phyloP scores from a whole-genome alignment of 2,797 vertebrate species.

The Rhinatrema bivittatum region DNA sequence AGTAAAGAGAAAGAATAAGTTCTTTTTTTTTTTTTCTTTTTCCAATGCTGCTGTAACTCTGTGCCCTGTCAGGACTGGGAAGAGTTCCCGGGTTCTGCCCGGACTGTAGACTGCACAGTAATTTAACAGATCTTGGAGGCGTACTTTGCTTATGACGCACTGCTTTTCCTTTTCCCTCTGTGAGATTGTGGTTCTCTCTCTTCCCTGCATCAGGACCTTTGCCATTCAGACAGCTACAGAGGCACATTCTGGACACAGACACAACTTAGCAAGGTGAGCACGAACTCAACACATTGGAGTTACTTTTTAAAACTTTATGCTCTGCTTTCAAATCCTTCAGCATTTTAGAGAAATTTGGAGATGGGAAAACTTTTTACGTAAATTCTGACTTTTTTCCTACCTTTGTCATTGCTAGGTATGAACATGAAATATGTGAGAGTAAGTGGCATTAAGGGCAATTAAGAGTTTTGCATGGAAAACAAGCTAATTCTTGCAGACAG shows the following conservation, averaged over 20 bases:
- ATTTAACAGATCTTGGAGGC: conserved; percentile 58
- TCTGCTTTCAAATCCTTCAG: conserved; percentile 19
- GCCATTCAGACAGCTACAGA: conserved; percentile 51
- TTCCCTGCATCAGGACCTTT: conserved; percentile 49
- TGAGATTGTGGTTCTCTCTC: conserved; percentile 59
- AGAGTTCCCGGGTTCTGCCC: conserved; percentile 37
- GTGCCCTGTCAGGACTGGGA: too few species aligned
- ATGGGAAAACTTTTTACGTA: conserved; percentile 43
- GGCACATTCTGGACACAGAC: conserved; percentile 36
- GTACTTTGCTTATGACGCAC: conserved; percentile 60
- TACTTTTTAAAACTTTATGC: conserved; percentile 22
- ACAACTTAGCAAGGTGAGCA: conserved; percentile 48
- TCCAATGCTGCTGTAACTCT: too few species aligned
- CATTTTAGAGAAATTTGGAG: conserved; percentile 23
- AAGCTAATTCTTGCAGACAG: too few species aligned
- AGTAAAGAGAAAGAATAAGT: too few species aligned
- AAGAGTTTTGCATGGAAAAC: too few species aligned
- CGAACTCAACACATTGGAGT: too few species aligned
- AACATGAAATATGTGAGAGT: conserved; percentile 7
- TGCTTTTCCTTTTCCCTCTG: conserved; percentile 55
- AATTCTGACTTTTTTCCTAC: background rate
- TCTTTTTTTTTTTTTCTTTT: too few species aligned
- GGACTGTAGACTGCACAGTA: conserved; percentile 43
- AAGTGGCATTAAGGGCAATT: too few species aligned
- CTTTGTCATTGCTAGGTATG: background rate